Evolutionary conservation across 2,113 vertebrate species (phyloP), one percentile per base, ranked within the genome.

Genomic region (Tragulus kanchil): DNA sequence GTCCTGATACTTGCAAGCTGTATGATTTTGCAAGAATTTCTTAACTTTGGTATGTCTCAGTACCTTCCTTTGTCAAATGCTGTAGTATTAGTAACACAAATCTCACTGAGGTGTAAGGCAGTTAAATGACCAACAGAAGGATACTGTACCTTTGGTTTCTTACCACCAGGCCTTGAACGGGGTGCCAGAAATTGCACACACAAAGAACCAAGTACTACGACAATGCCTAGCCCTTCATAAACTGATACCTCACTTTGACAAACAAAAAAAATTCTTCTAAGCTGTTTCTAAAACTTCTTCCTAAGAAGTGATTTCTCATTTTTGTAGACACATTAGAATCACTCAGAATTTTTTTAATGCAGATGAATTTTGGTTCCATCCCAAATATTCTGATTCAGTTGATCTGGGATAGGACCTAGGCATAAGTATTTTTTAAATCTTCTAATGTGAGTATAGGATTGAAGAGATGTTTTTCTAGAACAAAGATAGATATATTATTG

Each of bases 401-500:
- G 73, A 42, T 36, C 17, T 71, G 4, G 42, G 14, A 77, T 62
- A 73, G 48, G 56, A 48, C 23, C 86, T 71, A 56, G 58, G 17
- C n/a, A 79, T 21, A 48, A 73, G 26, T 54, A 83, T 85, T 91
- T 94, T 95, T 95, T 25, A 59, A 86, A n/a, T 42, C 31, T 83
- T 90, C 45, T 86, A 56, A 84, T 65, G 16, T 79, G 73, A 89
- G 50, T 82, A 36, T 28, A 81, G 17, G 36, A 45, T 48, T 92
- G 85, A 89, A 89, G 52, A 67, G 31, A 52, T 42, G 45, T 65
- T 48, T 5, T 16, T 56, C 85, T 73, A 67, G 58, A 90, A 77
- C 19, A 71, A 96, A 52, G 45, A 82, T 11, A 42, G 17, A 69
- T 94, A 28, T 11, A 71, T 86, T 86, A 65, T 50, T 85, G 26